These are phyloP conservation scores for Magallana ariakensis DNA, from an alignment of 1,140 invertebrate genomes.

Conservation along the genomic window DNA sequence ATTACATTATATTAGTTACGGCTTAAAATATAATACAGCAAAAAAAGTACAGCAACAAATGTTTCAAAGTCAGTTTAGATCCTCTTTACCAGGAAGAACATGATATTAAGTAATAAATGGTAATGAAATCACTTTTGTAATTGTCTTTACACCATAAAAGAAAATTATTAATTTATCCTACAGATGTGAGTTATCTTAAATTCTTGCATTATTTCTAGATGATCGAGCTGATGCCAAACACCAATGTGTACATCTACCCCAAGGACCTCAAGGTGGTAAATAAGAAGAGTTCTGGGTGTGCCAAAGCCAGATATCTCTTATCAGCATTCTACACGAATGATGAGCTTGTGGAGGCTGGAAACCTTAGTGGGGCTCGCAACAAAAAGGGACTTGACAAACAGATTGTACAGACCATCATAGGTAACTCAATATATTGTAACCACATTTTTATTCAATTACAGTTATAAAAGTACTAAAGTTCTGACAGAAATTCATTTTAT, in stretches of 20 bases:
- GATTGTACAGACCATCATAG: neutral
- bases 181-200: neutral
- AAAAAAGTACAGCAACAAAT: no score
- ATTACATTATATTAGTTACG: no score
- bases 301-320: constrained; percentile 1
- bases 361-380: neutral
- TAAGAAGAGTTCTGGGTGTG: constrained; percentile 2
- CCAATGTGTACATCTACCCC: neutral
- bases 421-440: neutral
- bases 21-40: no score
- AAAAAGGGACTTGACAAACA: neutral
- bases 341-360: constrained; percentile 17
- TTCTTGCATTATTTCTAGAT: constrained; percentile 10
- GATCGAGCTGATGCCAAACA: constrained; percentile 26
- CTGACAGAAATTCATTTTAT: neutral
- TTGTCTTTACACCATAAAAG: neutral
- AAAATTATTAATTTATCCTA: neutral
- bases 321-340: constrained; percentile 36
- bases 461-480: neutral
- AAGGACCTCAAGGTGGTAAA: neutral
- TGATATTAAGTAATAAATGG: neutral
- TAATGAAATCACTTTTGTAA: neutral
- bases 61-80: no score
- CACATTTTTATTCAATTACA: neutral
- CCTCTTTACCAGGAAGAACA: neutral